Percentiles rank a stretch among this genome's conserved stretches.
Conservation (phyloP, 2,888 invertebrate genomes). For the Isoperla grammatica region DNA sequence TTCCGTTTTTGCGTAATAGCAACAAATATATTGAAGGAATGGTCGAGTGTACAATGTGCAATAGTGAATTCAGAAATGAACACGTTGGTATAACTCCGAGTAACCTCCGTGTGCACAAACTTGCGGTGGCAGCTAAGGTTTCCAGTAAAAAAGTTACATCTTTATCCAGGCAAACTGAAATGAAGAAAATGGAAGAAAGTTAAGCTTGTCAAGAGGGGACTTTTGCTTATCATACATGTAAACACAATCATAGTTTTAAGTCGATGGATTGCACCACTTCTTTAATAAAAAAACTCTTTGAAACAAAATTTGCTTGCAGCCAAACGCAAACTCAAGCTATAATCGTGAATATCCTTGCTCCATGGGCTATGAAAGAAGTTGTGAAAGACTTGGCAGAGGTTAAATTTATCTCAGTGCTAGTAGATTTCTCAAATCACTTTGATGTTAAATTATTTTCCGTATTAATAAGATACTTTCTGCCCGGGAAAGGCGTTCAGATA, state of each 20-base stretch:
- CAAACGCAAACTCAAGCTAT: conserved; percentile 6
- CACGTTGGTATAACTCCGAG: too few species aligned
- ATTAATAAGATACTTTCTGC: conserved; percentile 11
- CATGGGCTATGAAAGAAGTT: conserved; percentile 3
- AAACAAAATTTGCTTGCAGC: conserved; percentile 5
- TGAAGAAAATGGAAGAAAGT: background rate
- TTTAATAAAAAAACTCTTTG: background rate
- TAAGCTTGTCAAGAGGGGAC: conserved; percentile 1
- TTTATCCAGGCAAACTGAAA: background rate
- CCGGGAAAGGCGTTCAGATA: conserved; percentile 1
- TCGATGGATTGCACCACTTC: conserved; percentile 10
- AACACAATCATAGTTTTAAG: conserved; percentile 13
- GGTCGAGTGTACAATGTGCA: too few species aligned
- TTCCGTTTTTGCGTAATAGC: too few species aligned
- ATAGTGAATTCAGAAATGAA: too few species aligned
- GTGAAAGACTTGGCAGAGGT: background rate
- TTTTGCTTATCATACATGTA: conserved; percentile 11
- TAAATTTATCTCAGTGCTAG: conserved; percentile 2
- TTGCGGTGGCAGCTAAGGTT: too few species aligned
- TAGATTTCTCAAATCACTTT: conserved; percentile 10
- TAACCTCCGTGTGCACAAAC: too few species aligned
- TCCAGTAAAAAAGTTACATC: too few species aligned
- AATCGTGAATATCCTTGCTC: conserved; percentile 9
- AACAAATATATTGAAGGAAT: too few species aligned
- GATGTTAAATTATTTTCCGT: conserved; percentile 12